Evolutionary conservation across 2,888 invertebrate genomes (phyloP), one percentile per base, ranked within the genome.

Genomic region (Digitonthophagus gazella): DNA sequence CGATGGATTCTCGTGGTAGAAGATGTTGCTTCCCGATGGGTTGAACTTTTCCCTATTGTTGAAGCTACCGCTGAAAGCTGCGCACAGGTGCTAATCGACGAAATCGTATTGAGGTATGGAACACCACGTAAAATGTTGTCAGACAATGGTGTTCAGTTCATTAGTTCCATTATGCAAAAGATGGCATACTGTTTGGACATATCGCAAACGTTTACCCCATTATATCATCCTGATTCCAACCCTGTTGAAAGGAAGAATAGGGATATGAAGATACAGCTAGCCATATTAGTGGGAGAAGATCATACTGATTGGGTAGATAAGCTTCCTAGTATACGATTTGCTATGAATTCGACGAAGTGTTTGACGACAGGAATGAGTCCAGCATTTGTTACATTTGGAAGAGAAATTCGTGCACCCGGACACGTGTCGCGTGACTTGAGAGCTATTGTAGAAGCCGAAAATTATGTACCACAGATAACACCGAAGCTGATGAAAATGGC

Each of bases 71-170:
- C 73, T 6, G 73, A 74, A 44, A 63, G 55, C 11, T 76, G 76
- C 67, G 76, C 76, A 1, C 44, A 58, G 14, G 65, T 56, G 2
- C 69, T 78, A 20, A 71, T 78, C 6, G 70, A 76, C 28, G 76
- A 79, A 68, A 68, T 77, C 15, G 70, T 76, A 16, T 70, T 77
- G 1, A 73, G 80, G 0, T 81, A 76, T 70, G 80, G 80, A 0
- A 16, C 76, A 2, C 78, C 78, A 0, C 55, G 81, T 0, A 65
- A 78, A n/a, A n/a, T 82, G 0, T 73, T 78, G 3, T 77, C 76
- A 11, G 80, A 82, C 55, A 82, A 82, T 14, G 81, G 81, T 0
- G 67, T 74, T 0, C 80, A 81, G 57, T 80, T 81, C 67, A 73
- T 81, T 0, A 75, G 76, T 1, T 74, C 72, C 0, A 71, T 80